Base-by-base conservation (phyloP, 1,140 invertebrate genomes). In the Palaemon carinicauda region DNA sequence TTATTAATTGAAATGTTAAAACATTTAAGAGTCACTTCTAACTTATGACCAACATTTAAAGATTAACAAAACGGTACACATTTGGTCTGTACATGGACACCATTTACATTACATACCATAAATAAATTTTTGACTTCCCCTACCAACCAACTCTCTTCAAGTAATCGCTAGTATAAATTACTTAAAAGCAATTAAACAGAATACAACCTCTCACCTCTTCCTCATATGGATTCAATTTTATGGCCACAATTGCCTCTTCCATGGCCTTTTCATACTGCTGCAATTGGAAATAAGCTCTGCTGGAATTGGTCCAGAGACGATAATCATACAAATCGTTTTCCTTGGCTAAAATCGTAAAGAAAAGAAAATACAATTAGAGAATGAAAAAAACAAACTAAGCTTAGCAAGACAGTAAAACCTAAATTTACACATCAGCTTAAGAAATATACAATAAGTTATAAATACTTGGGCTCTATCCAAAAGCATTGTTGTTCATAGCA, bases 231-330 rank as follows among this genome's bases (percentile, higher is more conserved):
- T 86, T 79, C 50, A 80, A 24, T 50, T 86, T 86, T 41, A 80
- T 86, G 27, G 83, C 77, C 9, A 86, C 31, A 27, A 86, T 14
- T 24, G 83, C 83, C n/a, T 86, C 24, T 15, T 71, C 3, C 41
- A 80, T 65, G 21, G 83, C 83, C 10, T 29, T 24, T 19, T 15
- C 41, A 56, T 80, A 86, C 29, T 86, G 50, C 41, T 73, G 56
- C 27, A 53, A 7, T 14, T 86, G 69, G 41, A 80, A 86, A 51
- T 33, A 60, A 33, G 83, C 83, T 19, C 53, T 77, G 65, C 83
- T 86, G 29, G 77, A 80, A 51, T 86, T 86, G 65, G 77, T 52
- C 83, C 83, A 86, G 21, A 86, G 60, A 14, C 83, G 75, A 29
- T 29, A 73, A 75, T 86, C 83, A 53, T 73, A 86, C 7, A 60